Conservation (phyloP, 2,113 vertebrate genomes). For the Lasiurus cinereus region DNA sequence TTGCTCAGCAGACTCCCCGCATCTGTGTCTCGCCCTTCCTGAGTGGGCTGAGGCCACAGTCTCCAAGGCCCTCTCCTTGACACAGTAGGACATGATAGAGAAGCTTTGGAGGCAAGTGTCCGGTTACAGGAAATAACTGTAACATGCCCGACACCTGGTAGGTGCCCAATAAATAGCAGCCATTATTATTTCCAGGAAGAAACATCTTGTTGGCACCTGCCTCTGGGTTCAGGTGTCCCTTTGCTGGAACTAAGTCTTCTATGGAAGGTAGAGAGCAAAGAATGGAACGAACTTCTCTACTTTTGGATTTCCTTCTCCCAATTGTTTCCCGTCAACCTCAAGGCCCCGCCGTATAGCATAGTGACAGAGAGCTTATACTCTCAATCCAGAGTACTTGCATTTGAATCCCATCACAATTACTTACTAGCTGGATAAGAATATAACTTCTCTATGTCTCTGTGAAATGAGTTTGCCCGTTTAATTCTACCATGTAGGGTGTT, state of each 20-base stretch:
- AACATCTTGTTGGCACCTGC: background rate
- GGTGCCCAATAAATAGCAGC: background rate
- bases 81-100: background rate
- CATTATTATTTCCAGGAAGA: slow-evolving; percentile 27
- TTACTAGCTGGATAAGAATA: background rate
- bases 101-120: background rate
- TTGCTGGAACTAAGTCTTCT: background rate
- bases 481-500: background rate
- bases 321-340: background rate
- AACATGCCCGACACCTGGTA: no score
- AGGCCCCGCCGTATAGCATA: fast-evolving
- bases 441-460: background rate
- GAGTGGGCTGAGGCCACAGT: background rate
- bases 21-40: background rate
- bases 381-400: background rate
- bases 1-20: background rate
- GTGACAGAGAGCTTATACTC: background rate
- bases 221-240: background rate
- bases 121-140: background rate
- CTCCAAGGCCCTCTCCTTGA: background rate
- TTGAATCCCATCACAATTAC: background rate
- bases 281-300: background rate
- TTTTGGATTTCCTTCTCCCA: background rate
- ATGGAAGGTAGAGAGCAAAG: slow-evolving; percentile 5
- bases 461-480: background rate